Conservation (phyloP, 2,888 invertebrate species). For the Onchidella celtica region DNA sequence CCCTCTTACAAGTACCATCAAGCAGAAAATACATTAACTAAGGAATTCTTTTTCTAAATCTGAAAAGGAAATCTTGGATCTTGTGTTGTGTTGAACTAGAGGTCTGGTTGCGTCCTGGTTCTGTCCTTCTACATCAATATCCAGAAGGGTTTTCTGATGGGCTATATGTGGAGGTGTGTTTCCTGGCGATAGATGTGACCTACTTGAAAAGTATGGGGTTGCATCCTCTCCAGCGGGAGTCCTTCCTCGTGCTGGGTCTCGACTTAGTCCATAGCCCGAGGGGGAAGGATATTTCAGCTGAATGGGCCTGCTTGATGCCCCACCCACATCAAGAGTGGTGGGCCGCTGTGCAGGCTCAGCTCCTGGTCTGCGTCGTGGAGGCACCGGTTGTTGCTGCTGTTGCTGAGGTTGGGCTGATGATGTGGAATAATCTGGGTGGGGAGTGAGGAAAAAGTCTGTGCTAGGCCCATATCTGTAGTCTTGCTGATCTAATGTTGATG, state of each 20-base stretch:
- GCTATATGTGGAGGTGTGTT: conserved; percentile 76
- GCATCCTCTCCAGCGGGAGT: conserved; percentile 70
- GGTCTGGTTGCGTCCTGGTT: conserved; percentile 76
- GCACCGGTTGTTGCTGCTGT: conserved; percentile 55
- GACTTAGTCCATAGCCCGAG: conserved; percentile 38
- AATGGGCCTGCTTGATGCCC: conserved; percentile 82
- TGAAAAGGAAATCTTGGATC: conserved; percentile 49
- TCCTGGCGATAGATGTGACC: conserved; percentile 83
- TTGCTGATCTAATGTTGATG: conserved; percentile 46
- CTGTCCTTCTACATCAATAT: conserved; percentile 79
- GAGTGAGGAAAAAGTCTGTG: conserved; percentile 53
- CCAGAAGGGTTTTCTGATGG: conserved; percentile 77
- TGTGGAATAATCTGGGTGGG: conserved; percentile 54
- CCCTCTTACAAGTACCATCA: not conserved
- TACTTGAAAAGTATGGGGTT: conserved; percentile 92
- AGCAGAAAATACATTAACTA: conserved; percentile 43
- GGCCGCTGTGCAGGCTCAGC: conserved; percentile 82
- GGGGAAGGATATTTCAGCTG: conserved; percentile 53
- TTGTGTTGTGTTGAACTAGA: conserved; percentile 59
- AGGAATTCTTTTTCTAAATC: conserved; percentile 61
- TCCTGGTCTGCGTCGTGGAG: conserved; percentile 72
- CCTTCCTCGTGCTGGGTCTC: conserved; percentile 49
- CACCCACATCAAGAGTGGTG: conserved; percentile 83
- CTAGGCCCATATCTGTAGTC: conserved; percentile 20
- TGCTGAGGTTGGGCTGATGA: conserved; percentile 5